Percentiles rank a stretch among this genome's conserved stretches.
phyloP scores from a whole-genome alignment of 2,888 invertebrate genomes.

The Protophormia terraenovae region DNA sequence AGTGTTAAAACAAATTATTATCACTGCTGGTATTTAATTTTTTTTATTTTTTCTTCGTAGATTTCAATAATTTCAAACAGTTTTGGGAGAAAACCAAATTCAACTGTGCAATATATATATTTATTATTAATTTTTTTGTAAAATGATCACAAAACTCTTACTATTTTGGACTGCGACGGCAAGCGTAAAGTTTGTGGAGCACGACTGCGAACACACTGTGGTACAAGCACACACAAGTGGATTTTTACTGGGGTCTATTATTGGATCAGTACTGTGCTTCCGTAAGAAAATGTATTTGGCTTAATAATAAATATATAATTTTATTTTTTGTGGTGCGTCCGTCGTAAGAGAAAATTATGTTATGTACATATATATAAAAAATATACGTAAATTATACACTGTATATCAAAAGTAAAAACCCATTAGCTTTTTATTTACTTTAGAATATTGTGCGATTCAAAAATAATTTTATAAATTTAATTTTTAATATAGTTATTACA shows the following conservation, averaged over 20 bases:
- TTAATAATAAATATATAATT: conserved; percentile 25
- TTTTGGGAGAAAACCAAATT: too few species aligned
- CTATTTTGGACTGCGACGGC: conserved; percentile 16
- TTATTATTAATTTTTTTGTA: not conserved
- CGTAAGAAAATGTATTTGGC: conserved; percentile 17
- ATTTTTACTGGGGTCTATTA: conserved; percentile 31
- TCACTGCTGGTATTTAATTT: too few species aligned
- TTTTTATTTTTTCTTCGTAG: too few species aligned
- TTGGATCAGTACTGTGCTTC: conserved; percentile 30
- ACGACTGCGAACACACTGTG: conserved; percentile 51
- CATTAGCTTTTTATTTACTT: too few species aligned
- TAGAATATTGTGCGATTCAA: too few species aligned
- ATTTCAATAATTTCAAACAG: too few species aligned
- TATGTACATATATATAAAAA: not conserved
- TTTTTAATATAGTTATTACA: too few species aligned
- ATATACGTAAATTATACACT: too few species aligned
- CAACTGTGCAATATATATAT: too few species aligned
- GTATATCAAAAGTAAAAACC: too few species aligned
- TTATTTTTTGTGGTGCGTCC: conserved; percentile 2
- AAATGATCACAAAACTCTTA: conserved; percentile 19
- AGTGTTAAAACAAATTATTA: too few species aligned
- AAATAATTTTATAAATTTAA: too few species aligned
- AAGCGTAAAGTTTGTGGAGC: conserved; percentile 44
- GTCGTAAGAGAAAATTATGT: conserved; percentile 1
- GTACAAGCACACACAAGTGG: not conserved